These are phyloP conservation scores for Perccottus glenii DNA, from an alignment of 2,113 vertebrate genomes.

Conservation along the genomic window DNA sequence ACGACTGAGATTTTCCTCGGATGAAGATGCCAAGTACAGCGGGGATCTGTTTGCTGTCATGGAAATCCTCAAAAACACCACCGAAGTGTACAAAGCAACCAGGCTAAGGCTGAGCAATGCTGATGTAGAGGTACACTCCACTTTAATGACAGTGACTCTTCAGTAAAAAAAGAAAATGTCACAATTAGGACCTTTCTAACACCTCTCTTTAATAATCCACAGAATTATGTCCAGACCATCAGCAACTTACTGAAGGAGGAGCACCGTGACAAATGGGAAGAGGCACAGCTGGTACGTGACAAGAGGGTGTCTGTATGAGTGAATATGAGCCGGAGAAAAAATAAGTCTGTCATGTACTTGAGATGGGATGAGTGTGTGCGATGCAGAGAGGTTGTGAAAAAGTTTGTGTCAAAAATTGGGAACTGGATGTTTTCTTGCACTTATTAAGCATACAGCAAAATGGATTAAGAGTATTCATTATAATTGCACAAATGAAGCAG, in stretches of 20 bases:
- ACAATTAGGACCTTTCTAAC: slow-evolving; percentile 29
- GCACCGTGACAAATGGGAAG: slow-evolving; percentile 94
- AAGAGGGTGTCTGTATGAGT: slow-evolving; percentile 37
- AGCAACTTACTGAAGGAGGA: slow-evolving; percentile 95
- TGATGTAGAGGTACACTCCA: slow-evolving; percentile 87
- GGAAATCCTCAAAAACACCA: slow-evolving; percentile 91
- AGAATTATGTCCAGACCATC: slow-evolving; percentile 96
- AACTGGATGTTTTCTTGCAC: neutral
- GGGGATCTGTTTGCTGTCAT: slow-evolving; percentile 93
- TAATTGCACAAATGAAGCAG: neutral
- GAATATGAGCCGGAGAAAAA: slow-evolving; percentile 7
- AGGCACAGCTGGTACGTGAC: slow-evolving; percentile 91
- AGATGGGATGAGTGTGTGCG: slow-evolving; percentile 12
- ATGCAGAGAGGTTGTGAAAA: neutral
- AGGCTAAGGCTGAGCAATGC: slow-evolving; percentile 86
- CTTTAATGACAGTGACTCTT: neutral
- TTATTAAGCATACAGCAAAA: too few relatives aligned
- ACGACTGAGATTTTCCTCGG: slow-evolving; percentile 89
- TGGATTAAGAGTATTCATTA: too few relatives aligned
- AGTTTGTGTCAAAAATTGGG: neutral
- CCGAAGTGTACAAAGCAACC: slow-evolving; percentile 88
- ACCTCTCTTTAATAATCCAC: slow-evolving; percentile 44
- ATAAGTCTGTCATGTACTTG: slow-evolving; percentile 15
- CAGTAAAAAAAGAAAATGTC: slow-evolving; percentile 4
- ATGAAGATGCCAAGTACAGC: slow-evolving; percentile 92